phyloP scores from a whole-genome alignment of 1,140 invertebrate species.

The Trypoxylus dichotomus region DNA sequence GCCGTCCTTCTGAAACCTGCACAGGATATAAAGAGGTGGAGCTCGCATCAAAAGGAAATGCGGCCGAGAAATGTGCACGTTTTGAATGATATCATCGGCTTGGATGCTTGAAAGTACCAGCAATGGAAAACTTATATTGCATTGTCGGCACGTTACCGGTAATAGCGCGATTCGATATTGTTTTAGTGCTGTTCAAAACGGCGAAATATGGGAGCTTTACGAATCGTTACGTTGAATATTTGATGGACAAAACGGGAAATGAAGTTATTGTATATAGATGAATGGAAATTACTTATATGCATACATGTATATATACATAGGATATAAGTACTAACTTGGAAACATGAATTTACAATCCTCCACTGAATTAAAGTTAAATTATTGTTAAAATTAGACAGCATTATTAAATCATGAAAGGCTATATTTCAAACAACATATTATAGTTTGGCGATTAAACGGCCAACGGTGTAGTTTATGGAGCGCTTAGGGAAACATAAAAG shows the following conservation, averaged over 20 bases:
- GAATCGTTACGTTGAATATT: background rate
- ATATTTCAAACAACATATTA: too few species aligned
- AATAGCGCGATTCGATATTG: slow-evolving; percentile 10
- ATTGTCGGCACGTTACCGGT: slow-evolving; percentile 4
- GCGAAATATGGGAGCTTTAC: background rate
- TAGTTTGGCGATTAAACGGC: too few species aligned
- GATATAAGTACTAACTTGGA: too few species aligned
- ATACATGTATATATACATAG: too few species aligned
- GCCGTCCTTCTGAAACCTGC: background rate
- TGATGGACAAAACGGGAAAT: background rate
- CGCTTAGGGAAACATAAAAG: too few species aligned
- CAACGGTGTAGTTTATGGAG: too few species aligned
- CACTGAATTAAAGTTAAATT: too few species aligned
- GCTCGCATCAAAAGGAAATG: background rate
- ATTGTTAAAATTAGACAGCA: too few species aligned
- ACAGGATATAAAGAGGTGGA: background rate
- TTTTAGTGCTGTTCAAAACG: background rate
- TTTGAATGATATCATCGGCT: background rate
- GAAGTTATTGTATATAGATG: too few species aligned
- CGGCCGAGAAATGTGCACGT: background rate
- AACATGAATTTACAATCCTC: too few species aligned
- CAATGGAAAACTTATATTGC: background rate
- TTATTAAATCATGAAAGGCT: too few species aligned
- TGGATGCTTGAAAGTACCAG: background rate
- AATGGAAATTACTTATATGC: too few species aligned